phyloP scores from a whole-genome alignment of 2,888 invertebrate genomes.

The Lithophane semibrunnea region DNA sequence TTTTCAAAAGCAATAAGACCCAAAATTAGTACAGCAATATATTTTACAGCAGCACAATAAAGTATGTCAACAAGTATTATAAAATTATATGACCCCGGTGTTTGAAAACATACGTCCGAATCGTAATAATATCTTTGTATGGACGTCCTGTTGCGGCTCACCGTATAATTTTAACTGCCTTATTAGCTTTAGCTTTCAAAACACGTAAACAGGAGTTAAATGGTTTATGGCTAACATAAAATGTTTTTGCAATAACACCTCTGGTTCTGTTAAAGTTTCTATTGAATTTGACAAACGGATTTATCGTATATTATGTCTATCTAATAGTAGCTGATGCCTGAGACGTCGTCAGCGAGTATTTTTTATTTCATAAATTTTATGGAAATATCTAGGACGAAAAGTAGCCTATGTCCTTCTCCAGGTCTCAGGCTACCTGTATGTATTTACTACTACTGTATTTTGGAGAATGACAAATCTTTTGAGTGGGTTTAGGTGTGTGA shows the following conservation, averaged over 20 bases:
- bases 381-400: background rate
- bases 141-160: constrained; percentile 77
- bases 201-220: constrained; percentile 83
- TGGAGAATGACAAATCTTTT: background rate
- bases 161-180: constrained; percentile 85
- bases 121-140: constrained; percentile 83
- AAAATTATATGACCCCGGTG: constrained; percentile 84
- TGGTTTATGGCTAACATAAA: constrained; percentile 79
- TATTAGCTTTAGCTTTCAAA: constrained; percentile 83
- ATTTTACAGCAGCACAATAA: constrained; percentile 54
- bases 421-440: background rate
- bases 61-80: constrained; percentile 77
- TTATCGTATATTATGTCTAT: background rate
- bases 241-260: constrained; percentile 73
- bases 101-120: constrained; percentile 83
- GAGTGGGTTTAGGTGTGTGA: background rate
- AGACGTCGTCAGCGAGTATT: background rate
- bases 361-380: background rate
- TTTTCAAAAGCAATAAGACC: constrained; percentile 43
- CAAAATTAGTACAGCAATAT: constrained; percentile 43
- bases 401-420: background rate
- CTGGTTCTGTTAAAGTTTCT: constrained; percentile 36
- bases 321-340: background rate
- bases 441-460: too few relatives aligned
- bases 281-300: constrained; percentile 26